phyloP scores from a whole-genome alignment of 2,797 vertebrate species.

The Coccyzus lansbergi region DNA sequence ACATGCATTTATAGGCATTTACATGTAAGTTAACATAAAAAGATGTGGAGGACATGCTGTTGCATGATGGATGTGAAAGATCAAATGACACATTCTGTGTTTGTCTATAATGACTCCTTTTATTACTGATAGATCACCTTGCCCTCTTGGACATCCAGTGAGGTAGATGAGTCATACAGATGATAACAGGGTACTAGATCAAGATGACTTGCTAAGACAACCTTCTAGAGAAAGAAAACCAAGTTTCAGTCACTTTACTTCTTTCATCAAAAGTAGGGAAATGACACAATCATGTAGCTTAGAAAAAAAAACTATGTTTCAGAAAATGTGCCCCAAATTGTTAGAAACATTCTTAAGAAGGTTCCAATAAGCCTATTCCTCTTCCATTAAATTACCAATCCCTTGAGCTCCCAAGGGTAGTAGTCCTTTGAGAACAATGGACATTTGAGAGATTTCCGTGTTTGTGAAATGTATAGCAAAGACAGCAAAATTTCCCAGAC shows the following conservation, averaged over 20 bases:
- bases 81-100: neutral
- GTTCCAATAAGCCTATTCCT: neutral
- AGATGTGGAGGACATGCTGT: neutral
- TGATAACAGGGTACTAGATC: neutral
- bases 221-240: neutral
- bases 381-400: neutral
- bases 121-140: neutral
- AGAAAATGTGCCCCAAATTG: neutral
- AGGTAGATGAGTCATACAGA: neutral
- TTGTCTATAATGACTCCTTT: neutral
- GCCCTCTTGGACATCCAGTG: neutral
- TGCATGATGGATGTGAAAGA: neutral
- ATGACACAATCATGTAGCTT: neutral
- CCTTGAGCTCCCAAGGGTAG: slow-evolving; percentile 23
- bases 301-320: neutral
- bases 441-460: neutral
- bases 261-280: neutral
- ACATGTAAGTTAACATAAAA: fast-evolving
- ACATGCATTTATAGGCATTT: neutral
- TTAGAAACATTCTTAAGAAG: neutral
- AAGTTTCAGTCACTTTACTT: neutral
- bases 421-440: slow-evolving; percentile 39
- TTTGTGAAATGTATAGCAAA: neutral
- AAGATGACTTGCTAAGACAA: neutral
- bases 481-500: neutral